Base-by-base conservation (phyloP, 2,113 vertebrate species). In the Odobenus rosmarus region DNA sequence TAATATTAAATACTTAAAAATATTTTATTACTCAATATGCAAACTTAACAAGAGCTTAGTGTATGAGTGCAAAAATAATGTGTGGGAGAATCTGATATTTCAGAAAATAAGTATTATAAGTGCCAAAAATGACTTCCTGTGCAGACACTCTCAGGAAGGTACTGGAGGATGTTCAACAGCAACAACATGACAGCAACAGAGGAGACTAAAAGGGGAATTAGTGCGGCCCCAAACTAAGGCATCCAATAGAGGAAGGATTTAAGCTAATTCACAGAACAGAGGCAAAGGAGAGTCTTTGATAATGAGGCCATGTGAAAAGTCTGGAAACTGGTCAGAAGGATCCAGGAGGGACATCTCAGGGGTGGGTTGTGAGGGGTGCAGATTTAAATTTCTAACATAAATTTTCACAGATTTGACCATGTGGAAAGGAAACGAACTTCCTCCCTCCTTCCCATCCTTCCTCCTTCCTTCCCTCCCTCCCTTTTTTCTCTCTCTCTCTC, bases 101-200 rank as follows among this genome's bases (percentile, higher is more conserved):
- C 64, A 39, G 81, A 76, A 86, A 77, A 15, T 39, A 91, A 88
- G 33, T 9, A 86, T 51, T 86, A 64, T 71, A 84, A 59, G n/a
- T 39, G 2, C 59, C 15, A 92, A 74, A 93, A 51, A 67, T 59
- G 21, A 84, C 67, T 90, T 82, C 14, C 19, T 23, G 21, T 67
- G 21, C 57, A 55, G 5, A 62, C 4, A 69, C 14, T 55, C 33
- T 94, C 9, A 71, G 8, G 14, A 53, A 93, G 64, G 15, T 18
- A 67, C 31, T 82, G 15, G 4, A 90, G 15, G 0, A 11, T 88
- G 5, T 81, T 59, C 74, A 49, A 77, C 26, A 46, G 24, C 39
- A 77, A 77, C 14, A 77, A 18, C 1, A 71, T 10, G 1, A 71
- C 7, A 36, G 33, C 33, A 71, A 31, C 31, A 16, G 7, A 14